Percentiles rank a stretch among this genome's conserved stretches.
Evolutionary conservation across 2,113 vertebrate species (phyloP).

Genomic region (Grammomys dolichurus): DNA sequence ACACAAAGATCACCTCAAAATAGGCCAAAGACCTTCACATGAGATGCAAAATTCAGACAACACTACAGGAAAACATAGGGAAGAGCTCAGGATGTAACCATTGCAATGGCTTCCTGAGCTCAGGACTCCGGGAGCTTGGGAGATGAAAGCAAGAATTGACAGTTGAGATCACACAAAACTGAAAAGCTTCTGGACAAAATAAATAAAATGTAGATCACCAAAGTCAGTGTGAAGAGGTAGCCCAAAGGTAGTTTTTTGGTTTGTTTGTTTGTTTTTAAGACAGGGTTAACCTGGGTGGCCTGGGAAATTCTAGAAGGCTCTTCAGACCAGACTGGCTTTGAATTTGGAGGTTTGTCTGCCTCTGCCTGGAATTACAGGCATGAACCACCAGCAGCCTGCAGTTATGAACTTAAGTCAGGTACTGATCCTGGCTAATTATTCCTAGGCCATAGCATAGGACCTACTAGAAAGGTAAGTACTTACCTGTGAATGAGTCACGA

Average conservation of each 20-base stretch:
- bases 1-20: background rate
- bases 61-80: background rate
- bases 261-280: background rate
- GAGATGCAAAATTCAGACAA: background rate
- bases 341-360: background rate
- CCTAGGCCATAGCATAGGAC: background rate
- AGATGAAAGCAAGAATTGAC: background rate
- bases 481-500: background rate
- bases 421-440: background rate
- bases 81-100: background rate
- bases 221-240: background rate
- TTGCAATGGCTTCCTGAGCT: background rate
- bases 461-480: background rate
- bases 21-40: background rate
- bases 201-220: background rate
- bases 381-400: background rate
- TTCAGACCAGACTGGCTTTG: background rate
- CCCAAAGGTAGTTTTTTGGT: background rate
- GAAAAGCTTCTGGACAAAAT: background rate
- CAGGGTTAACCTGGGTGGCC: background rate
- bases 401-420: background rate
- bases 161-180: background rate
- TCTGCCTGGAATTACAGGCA: background rate
- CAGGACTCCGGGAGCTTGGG: background rate
- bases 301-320: background rate